phyloP scores from a whole-genome alignment of 2,113 vertebrate species.

The Cercocebus atys region DNA sequence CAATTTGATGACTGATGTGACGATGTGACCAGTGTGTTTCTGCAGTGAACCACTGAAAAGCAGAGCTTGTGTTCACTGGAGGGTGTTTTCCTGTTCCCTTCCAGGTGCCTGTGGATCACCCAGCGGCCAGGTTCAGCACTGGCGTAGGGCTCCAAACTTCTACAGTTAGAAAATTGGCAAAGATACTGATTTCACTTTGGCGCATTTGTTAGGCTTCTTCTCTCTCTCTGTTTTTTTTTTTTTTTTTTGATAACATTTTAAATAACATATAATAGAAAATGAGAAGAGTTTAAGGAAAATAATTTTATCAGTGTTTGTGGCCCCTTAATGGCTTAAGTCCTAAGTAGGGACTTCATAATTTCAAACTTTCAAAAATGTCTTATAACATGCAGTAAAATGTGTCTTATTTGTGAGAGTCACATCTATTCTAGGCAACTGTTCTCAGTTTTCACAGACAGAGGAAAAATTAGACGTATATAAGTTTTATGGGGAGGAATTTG shows the following conservation, averaged over 20 bases:
- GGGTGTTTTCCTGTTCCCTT: not conserved
- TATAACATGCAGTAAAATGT: not conserved
- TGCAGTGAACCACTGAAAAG: not conserved
- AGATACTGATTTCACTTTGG: not conserved
- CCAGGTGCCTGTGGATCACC: not conserved
- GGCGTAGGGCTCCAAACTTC: not conserved
- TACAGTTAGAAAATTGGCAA: not conserved
- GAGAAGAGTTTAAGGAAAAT: not conserved
- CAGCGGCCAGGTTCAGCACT: not conserved
- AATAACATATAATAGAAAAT: not conserved
- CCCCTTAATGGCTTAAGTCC: not conserved
- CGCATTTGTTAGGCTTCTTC: not conserved
- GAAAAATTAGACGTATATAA: not conserved
- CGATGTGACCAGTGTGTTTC: not conserved
- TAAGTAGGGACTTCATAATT: not conserved
- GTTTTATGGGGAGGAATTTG: not conserved
- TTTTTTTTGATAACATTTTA: not conserved
- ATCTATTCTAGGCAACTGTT: not conserved
- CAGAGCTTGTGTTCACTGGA: not conserved
- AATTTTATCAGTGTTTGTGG: not conserved
- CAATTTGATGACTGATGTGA: not conserved
- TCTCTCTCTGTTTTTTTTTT: not conserved
- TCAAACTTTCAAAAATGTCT: not conserved
- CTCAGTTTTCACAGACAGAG: not conserved
- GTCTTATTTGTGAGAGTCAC: not conserved